A percentile compares a stretch with the other conserved stretches of the same genome.
Conservation (phyloP, 2,888 invertebrate species). For the Chironomus tentans region DNA sequence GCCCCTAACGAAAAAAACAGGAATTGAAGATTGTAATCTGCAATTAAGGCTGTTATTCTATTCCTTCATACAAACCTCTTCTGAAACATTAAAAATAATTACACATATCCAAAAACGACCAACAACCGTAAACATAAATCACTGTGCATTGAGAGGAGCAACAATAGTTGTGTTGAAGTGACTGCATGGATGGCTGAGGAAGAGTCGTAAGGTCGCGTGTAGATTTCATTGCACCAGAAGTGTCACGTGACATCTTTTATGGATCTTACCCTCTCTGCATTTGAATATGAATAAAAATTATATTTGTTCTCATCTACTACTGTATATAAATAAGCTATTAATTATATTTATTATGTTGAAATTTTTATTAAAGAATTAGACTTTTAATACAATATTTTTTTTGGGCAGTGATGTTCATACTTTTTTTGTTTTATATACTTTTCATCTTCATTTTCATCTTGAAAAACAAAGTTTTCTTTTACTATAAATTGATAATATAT, state of each 20-base stretch:
- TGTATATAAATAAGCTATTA: neutral
- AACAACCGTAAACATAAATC: slow-evolving; percentile 22
- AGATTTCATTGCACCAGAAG: neutral
- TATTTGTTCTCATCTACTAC: neutral
- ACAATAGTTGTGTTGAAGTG: neutral
- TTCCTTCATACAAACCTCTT: neutral
- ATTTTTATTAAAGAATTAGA: slow-evolving; percentile 21
- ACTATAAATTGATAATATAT: neutral
- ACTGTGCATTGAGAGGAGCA: neutral
- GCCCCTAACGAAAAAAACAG: neutral
- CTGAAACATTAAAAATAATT: neutral
- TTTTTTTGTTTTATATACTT: neutral
- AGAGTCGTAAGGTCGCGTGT: slow-evolving; percentile 15
- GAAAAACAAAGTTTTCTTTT: neutral
- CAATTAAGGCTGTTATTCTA: neutral
- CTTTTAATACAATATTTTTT: slow-evolving; percentile 23
- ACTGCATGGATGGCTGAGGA: neutral
- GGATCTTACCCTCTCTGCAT: neutral
- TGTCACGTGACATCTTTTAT: slow-evolving; percentile 18
- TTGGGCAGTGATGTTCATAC: slow-evolving; percentile 18
- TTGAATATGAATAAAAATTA: neutral
- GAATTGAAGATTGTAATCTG: neutral
- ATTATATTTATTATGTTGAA: neutral
- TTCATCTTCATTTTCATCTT: neutral
- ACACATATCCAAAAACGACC: neutral